A percentile compares a stretch with the other conserved stretches of the same genome.
These are phyloP conservation scores for Chrysolina americana DNA, from an alignment of 2,888 invertebrate genomes.

Conservation along the genomic window DNA sequence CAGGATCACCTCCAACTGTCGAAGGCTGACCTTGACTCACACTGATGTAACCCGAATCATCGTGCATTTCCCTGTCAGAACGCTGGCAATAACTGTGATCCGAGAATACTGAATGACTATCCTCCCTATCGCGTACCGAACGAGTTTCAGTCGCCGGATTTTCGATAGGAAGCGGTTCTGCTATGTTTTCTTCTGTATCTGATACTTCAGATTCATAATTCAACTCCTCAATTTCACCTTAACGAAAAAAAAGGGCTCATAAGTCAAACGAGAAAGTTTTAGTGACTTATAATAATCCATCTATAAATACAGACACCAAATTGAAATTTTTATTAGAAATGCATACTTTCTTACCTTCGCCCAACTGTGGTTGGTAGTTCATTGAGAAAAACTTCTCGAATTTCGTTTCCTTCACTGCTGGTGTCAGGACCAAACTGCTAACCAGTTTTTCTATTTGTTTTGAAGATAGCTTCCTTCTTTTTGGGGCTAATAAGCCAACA, in stretches of 20 bases:
- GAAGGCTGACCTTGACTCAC: constrained; percentile 2
- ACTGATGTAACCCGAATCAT: constrained; percentile 46
- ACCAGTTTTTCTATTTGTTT: constrained; percentile 52
- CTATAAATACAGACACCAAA: no score
- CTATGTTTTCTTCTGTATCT: constrained; percentile 22
- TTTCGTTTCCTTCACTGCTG: constrained; percentile 48
- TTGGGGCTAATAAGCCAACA: constrained; percentile 34
- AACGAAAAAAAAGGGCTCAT: constrained; percentile 8
- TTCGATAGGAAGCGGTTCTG: constrained; percentile 24
- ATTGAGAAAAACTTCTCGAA: constrained; percentile 57
- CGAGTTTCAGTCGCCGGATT: background rate
- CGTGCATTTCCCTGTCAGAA: constrained; percentile 1
- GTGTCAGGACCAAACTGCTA: constrained; percentile 43
- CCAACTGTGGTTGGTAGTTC: constrained; percentile 56
- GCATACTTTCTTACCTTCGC: constrained; percentile 55
- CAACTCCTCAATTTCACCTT: constrained; percentile 46
- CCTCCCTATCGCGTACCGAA: constrained; percentile 11
- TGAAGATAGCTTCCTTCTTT: constrained; percentile 52
- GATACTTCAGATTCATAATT: constrained; percentile 48
- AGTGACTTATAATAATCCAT: no score
- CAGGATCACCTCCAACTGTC: background rate
- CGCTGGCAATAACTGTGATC: constrained; percentile 42
- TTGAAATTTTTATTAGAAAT: background rate
- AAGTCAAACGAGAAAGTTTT: no score
- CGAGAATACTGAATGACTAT: constrained; percentile 35